These are phyloP conservation scores for Ptychochromis oligacanthus DNA, from an alignment of 2,113 vertebrate genomes.

Conservation along the genomic window DNA sequence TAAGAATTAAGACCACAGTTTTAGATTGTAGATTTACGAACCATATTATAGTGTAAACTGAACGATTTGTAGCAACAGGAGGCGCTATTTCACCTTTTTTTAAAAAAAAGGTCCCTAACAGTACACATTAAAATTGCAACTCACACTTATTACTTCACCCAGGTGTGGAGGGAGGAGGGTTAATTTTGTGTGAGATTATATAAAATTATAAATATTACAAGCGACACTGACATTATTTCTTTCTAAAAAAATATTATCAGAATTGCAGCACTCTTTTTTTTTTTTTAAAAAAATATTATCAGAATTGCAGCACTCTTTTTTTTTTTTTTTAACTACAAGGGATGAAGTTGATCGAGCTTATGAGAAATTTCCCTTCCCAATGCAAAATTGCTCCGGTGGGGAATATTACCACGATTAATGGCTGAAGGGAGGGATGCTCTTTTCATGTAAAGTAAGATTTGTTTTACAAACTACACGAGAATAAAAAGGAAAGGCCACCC, in stretches of 20 bases:
- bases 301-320: no score
- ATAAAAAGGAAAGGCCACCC: neutral
- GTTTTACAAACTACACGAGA: neutral
- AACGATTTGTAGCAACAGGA: conserved; percentile 43
- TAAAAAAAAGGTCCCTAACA: neutral
- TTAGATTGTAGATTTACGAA: neutral
- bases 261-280: neutral
- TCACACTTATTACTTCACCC: neutral
- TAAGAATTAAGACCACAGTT: neutral
- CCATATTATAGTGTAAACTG: neutral
- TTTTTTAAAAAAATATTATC: no score
- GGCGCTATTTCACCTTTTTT: conserved; percentile 25
- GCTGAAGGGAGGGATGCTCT: neutral
- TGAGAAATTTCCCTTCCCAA: neutral
- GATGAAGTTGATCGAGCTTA: neutral
- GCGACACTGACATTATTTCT: neutral
- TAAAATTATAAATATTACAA: neutral
- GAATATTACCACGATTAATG: conserved; percentile 8
- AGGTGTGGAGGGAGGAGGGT: neutral
- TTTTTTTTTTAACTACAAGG: neutral
- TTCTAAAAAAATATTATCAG: neutral
- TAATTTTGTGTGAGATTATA: neutral
- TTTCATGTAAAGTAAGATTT: neutral
- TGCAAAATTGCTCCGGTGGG: neutral
- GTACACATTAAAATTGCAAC: neutral